Percentiles rank a stretch among this genome's conserved stretches.
phyloP scores from a whole-genome alignment of 1,140 invertebrate genomes.

The Marisa cornuarietis region DNA sequence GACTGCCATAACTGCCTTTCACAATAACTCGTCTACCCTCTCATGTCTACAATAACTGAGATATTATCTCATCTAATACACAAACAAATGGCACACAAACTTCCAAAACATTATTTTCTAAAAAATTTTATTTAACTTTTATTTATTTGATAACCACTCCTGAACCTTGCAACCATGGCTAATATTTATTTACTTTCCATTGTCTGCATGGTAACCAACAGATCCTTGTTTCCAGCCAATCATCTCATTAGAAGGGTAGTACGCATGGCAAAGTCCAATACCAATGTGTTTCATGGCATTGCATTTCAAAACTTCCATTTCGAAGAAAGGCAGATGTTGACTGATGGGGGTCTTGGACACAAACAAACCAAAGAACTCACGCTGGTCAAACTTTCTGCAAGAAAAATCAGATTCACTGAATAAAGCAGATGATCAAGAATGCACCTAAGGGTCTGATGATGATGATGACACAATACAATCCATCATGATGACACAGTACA shows the following conservation, averaged over 20 bases:
- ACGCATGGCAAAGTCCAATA: conserved; percentile 38
- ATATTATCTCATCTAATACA: not conserved
- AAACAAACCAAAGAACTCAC: conserved; percentile 32
- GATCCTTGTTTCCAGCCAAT: conserved; percentile 36
- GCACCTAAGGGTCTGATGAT: not conserved
- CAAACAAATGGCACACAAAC: not conserved
- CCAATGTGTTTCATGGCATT: conserved; percentile 22
- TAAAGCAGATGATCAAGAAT: not conserved
- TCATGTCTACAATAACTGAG: not conserved
- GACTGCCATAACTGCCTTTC: not conserved
- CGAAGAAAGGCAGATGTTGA: conserved; percentile 38
- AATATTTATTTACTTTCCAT: conserved; percentile 32
- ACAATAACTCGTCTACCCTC: not conserved
- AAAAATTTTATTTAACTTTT: not conserved
- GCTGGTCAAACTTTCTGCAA: conserved; percentile 30
- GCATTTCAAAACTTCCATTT: conserved; percentile 30
- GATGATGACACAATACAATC: no score
- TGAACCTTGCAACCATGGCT: not conserved
- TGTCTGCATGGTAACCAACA: conserved; percentile 42
- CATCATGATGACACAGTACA: no score
- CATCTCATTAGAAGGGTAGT: conserved; percentile 34
- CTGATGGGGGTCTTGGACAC: conserved; percentile 46
- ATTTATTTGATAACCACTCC: not conserved
- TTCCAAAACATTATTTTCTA: not conserved
- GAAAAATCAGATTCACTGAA: not conserved